Conservation (phyloP, 2,113 vertebrate genomes). For the Halichoerus grypus region DNA sequence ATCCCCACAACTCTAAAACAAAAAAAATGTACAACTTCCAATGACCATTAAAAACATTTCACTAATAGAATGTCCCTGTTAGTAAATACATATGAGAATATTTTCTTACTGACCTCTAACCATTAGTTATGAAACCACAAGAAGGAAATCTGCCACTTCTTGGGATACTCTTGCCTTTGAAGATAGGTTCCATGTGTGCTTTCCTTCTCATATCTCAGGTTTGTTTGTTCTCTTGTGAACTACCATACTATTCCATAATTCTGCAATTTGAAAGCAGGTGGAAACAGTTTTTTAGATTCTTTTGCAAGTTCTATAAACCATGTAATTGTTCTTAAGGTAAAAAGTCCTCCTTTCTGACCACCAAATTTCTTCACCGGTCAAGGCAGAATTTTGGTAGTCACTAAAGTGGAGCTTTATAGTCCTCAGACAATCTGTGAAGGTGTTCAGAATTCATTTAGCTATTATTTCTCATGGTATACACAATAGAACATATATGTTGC, state of each 20-base stretch:
- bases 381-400: background rate
- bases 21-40: background rate
- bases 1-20: background rate
- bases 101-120: background rate
- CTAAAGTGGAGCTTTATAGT: background rate
- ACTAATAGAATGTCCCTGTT: background rate
- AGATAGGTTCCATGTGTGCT: background rate
- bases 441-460: background rate
- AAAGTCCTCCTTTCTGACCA: background rate
- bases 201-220: background rate
- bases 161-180: background rate
- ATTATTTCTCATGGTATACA: background rate
- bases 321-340: background rate
- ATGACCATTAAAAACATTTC: background rate
- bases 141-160: background rate
- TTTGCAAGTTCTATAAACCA: background rate
- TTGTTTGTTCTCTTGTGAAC: background rate
- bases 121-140: background rate
- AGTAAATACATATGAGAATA: background rate
- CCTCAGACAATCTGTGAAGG: background rate
- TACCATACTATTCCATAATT: background rate
- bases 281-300: background rate
- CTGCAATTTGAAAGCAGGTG: background rate
- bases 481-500: background rate
- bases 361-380: background rate